Conservation (phyloP, 2,113 vertebrate genomes). For the Thymallus thymallus region DNA sequence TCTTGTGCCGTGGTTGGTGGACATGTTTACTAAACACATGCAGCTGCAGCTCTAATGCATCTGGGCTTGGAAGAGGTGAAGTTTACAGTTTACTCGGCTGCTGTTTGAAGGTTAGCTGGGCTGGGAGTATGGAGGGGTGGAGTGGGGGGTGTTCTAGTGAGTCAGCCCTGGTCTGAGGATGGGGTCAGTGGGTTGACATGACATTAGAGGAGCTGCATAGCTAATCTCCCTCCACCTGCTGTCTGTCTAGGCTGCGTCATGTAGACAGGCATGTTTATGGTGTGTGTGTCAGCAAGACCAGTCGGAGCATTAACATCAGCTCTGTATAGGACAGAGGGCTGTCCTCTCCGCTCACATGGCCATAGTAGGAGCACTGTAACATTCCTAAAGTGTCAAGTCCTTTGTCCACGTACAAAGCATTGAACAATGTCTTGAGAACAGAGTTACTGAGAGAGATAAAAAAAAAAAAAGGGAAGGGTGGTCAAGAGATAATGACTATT, state of each 20-base stretch:
- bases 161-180: too few relatives aligned
- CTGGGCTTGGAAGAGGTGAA: conserved; percentile 25
- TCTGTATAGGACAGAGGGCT: conserved; percentile 12
- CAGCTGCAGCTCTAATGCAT: conserved; percentile 60
- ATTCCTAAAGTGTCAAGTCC: not conserved
- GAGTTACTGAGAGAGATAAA: too few relatives aligned
- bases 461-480: too few relatives aligned
- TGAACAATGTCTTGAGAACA: conserved; percentile 40
- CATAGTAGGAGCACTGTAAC: not conserved
- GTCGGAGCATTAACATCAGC: not conserved
- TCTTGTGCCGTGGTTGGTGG: conserved; percentile 40
- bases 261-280: not conserved
- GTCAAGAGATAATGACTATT: too few relatives aligned
- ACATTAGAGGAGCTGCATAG: too few relatives aligned
- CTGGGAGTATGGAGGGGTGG: too few relatives aligned
- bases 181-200: too few relatives aligned
- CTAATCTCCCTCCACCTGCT: too few relatives aligned
- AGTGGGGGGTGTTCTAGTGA: too few relatives aligned
- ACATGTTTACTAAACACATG: conserved; percentile 74
- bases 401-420: conserved; percentile 51
- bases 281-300: not conserved
- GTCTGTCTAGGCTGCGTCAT: too few relatives aligned
- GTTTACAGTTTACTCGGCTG: not conserved
- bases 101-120: conserved; percentile 13
- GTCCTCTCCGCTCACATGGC: not conserved